These are phyloP conservation scores for Drosophila eugracilis DNA, from an alignment of 1,140 invertebrate genomes.

Conservation along the genomic window DNA sequence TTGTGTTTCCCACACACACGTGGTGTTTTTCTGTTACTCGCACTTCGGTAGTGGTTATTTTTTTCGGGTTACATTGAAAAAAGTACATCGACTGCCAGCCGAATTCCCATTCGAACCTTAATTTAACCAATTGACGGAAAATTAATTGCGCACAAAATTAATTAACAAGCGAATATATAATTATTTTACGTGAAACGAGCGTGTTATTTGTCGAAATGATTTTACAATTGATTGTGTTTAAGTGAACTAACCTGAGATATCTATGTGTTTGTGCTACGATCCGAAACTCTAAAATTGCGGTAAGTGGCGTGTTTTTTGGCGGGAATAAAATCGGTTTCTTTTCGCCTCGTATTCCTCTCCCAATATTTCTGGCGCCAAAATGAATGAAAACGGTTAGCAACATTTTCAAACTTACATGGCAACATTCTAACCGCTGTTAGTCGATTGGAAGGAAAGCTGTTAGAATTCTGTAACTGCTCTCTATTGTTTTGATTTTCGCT, in stretches of 20 bases:
- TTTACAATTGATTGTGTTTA: slow-evolving; percentile 71
- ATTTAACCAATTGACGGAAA: slow-evolving; percentile 74
- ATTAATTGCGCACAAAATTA: slow-evolving; percentile 61
- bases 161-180: slow-evolving; percentile 24
- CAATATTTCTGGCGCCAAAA: slow-evolving; percentile 49
- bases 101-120: slow-evolving; percentile 16
- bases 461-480: neutral
- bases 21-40: slow-evolving; percentile 63
- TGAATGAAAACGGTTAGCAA: slow-evolving; percentile 46
- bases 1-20: slow-evolving; percentile 63
- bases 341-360: slow-evolving; percentile 1
- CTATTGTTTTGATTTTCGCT: slow-evolving; percentile 49
- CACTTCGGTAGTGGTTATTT: slow-evolving; percentile 67
- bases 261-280: slow-evolving; percentile 52
- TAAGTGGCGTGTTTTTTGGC: slow-evolving; percentile 64
- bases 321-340: slow-evolving; percentile 26
- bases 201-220: slow-evolving; percentile 47
- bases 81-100: slow-evolving; percentile 58
- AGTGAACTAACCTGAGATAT: slow-evolving; percentile 35
- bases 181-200: slow-evolving; percentile 64
- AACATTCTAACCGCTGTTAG: slow-evolving; percentile 3
- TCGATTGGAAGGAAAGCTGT: neutral
- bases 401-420: neutral
- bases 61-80: slow-evolving; percentile 55
- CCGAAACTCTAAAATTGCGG: slow-evolving; percentile 42